Evolutionary conservation across 2,113 vertebrate genomes (phyloP), one percentile per base, ranked within the genome.

Genomic region (Donacobius atricapilla): DNA sequence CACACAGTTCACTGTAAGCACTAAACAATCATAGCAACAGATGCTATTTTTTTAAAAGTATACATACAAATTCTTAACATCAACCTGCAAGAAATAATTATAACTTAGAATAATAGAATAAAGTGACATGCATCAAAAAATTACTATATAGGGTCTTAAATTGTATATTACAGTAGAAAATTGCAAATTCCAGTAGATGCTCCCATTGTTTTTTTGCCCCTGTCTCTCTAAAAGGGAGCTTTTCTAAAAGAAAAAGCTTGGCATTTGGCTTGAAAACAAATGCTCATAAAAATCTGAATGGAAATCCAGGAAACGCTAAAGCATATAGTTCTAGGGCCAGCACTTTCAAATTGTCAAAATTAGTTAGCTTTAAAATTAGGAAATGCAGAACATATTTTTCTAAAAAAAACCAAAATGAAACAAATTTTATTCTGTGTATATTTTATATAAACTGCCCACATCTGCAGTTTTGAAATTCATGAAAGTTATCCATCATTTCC

Each of bases 381-480:
- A 93, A 94, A 88, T 17, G 37, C 1, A 7, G 51, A 88, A 60
- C 53, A n/a, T 28, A 60, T 64, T 93, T 70, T 86, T 40, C 63
- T 53, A 24, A 5, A 83, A 66, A 78, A 65, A 44, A 0, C 0
- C 3, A 11, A 4, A 42, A 42, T n/a, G n/a, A n/a, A n/a, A n/a
- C 3, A 10, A 28, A 47, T 56, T 33, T 68, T 44, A 61, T 69
- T 87, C 31, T 35, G 23, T 35, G 3, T 37, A 37, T n/a, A 70
- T 66, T 90, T 87, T 47, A 44, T 53, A 72, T 13, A 93, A 94
- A 58, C 40, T 72, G 23, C 27, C 33, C 31, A 61, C 28, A 45
- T 92, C 25, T 90, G 37, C 22, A 65, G n/a, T 73, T 84, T 60
- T 90, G 27, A 89, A 89, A 91, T 15, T 37, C 1, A 2, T 57